A percentile compares a stretch with the other conserved stretches of the same genome.
Evolutionary conservation across 2,797 vertebrate genomes (phyloP).

Genomic region (Pygocentrus nattereri): DNA sequence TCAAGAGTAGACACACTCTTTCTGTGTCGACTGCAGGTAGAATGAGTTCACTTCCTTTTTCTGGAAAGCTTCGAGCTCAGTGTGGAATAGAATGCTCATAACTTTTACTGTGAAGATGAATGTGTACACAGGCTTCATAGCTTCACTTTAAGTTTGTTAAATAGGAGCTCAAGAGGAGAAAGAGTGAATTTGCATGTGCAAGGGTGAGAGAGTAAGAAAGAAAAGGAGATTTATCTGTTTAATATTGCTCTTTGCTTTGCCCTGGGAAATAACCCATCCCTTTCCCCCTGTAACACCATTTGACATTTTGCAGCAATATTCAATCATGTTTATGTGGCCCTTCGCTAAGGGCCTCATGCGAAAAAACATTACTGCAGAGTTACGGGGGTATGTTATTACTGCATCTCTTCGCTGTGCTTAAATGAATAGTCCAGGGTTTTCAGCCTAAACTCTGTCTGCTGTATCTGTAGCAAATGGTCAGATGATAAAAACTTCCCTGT

Average conservation of each 20-base stretch:
- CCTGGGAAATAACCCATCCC: constrained; percentile 15
- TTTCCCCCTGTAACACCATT: not conserved
- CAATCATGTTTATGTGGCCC: constrained; percentile 26
- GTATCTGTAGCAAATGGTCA: not conserved
- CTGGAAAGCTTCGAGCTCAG: constrained; percentile 1
- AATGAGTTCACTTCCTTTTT: not conserved
- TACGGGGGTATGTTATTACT: not conserved
- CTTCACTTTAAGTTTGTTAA: constrained; percentile 20
- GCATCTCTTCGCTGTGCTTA: not conserved
- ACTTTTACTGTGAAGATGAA: constrained; percentile 12
- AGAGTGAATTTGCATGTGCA: not conserved
- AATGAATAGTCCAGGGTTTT: not conserved
- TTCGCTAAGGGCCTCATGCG: not conserved
- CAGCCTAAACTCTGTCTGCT: not conserved
- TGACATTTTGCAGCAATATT: constrained; percentile 20
- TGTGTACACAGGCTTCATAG: not conserved
- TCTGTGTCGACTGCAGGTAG: not conserved
- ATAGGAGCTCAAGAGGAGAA: not conserved
- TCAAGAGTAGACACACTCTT: not conserved
- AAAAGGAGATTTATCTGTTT: constrained; percentile 40
- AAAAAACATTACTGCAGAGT: not conserved
- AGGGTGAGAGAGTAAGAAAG: not conserved
- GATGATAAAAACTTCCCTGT: not conserved
- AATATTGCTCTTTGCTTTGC: constrained; percentile 29
- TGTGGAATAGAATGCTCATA: not conserved